Percentiles rank a stretch among this genome's conserved stretches.
Evolutionary conservation across 2,113 vertebrate species (phyloP).

Genomic region (Calyptommatus sinebrachiatus): DNA sequence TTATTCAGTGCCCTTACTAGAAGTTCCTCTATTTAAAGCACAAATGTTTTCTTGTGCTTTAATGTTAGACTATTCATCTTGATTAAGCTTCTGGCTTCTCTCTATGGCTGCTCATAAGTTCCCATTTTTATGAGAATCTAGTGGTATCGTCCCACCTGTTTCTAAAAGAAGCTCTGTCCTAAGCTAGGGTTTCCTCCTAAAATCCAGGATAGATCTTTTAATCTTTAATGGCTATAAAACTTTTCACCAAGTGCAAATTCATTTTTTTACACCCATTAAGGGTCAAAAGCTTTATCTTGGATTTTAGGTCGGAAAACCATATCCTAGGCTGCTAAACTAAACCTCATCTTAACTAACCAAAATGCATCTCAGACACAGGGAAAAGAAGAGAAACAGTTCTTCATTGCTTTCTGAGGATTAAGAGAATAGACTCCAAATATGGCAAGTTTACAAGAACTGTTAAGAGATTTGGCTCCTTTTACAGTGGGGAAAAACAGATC

Average conservation of each 20-base stretch:
- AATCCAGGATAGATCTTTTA: too few species aligned
- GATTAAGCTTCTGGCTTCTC: neutral
- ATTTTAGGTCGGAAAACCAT: too few species aligned
- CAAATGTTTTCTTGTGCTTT: neutral
- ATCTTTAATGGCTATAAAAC: too few species aligned
- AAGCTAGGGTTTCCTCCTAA: too few species aligned
- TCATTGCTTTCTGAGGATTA: constrained; percentile 12
- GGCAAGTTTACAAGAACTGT: constrained; percentile 40
- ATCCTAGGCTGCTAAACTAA: neutral
- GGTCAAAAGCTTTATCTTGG: too few species aligned
- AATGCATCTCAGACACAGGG: constrained; percentile 16
- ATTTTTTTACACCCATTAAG: too few species aligned
- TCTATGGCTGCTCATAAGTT: neutral
- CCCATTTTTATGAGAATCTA: neutral
- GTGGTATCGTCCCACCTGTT: neutral
- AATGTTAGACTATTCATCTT: neutral
- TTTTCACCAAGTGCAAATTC: too few species aligned
- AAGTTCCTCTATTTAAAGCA: neutral
- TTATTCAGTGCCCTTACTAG: neutral
- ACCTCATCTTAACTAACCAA: constrained; percentile 39
- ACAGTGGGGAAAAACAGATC: constrained; percentile 26
- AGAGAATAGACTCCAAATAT: constrained; percentile 27
- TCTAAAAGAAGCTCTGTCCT: neutral
- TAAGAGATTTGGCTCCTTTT: constrained; percentile 48
- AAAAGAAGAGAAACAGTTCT: constrained; percentile 7